Evolutionary conservation across 2,888 invertebrate genomes (phyloP), one percentile per base, ranked within the genome.

Genomic region (Theodoxus fluviatilis): DNA sequence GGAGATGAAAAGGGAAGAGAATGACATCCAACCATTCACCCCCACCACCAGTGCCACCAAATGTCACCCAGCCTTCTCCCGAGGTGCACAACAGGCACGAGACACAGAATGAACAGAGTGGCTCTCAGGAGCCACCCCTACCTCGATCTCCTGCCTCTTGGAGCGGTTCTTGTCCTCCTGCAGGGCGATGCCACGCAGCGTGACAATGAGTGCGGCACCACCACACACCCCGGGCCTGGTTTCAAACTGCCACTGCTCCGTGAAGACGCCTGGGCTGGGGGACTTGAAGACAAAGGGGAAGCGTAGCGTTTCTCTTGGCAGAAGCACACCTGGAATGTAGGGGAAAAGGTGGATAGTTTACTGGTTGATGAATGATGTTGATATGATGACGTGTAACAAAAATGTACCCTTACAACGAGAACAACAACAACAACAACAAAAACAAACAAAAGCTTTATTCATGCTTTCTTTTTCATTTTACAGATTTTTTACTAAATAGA

Each of bases 271-370:
- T 49, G 85, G 81, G 71, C 84, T 83, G 6, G 81, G 83, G 3
- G 87, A 87, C 73, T 87, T 87, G 76, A 87, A 87, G 52, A 86
- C 83, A 77, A 87, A 86, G 7, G 85, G 86, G 71, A 87, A 83
- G 72, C 81, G 81, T 75, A 84, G 79, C 0, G 80, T 83, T 71
- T 86, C 86, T 25, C 86, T 86, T 7, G 87, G 87, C 59, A 87
- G 75, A 28, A 87, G 82, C 12, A 87, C 85, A 70, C 84, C 86
- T 86, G 70, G 15, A 73, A 67, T 38, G 18, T 25, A 25, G n/a
- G 15, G 18, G 1, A 52, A 25, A n/a, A 6, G n/a, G 52, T 2
- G n/a, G 2, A 47, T 47, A 47, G n/a, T 18, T 47, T 18, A n/a
- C n/a, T n/a, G n/a, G n/a, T n/a, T n/a, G n/a, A n/a, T n/a, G n/a